These are phyloP conservation scores for Aurelia sp. DNA, from an alignment of 30 jellyfish, hydroid and myxozoan species.

Conservation along the genomic window DNA sequence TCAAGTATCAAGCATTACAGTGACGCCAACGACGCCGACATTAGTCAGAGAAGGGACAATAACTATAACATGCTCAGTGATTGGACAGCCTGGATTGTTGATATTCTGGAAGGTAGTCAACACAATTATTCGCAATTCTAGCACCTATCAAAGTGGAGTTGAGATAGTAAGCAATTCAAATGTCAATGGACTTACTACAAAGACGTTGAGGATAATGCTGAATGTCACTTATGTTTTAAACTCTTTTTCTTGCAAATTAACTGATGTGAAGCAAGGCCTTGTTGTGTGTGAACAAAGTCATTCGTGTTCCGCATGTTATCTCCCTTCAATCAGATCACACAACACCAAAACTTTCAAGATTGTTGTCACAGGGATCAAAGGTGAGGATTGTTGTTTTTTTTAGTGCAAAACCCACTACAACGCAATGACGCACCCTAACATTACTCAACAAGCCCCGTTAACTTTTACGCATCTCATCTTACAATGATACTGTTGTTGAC, in stretches of 20 bases:
- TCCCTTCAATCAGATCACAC: conserved; percentile 1
- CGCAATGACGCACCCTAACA: too few relatives aligned
- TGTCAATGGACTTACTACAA: conserved; percentile 12
- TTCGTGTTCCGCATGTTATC: conserved; percentile 22
- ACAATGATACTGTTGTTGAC: too few relatives aligned
- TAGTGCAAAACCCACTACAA: too few relatives aligned
- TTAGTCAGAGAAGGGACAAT: conserved; percentile 8
- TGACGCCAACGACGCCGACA: conserved; percentile 34
- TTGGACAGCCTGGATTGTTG: conserved; percentile 40
- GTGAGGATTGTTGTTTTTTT: neutral
- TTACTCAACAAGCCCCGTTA: too few relatives aligned
- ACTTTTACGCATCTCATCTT: too few relatives aligned
- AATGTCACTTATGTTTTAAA: neutral
- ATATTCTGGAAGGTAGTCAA: conserved; percentile 12
- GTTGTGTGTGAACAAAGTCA: conserved; percentile 37
- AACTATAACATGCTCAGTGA: conserved; percentile 37
- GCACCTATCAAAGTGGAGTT: conserved; percentile 24
- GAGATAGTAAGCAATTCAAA: neutral
- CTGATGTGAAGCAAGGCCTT: conserved; percentile 9
- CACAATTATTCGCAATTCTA: conserved; percentile 4
- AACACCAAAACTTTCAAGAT: conserved; percentile 18
- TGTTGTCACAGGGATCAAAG: conserved; percentile 39
- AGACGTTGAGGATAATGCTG: conserved; percentile 21
- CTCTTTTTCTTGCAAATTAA: conserved; percentile 12
- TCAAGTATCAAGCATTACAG: neutral